Percentiles rank a stretch among this genome's conserved stretches.
Conservation (phyloP, 2,888 invertebrate species). For the Miltochrista miniata region DNA sequence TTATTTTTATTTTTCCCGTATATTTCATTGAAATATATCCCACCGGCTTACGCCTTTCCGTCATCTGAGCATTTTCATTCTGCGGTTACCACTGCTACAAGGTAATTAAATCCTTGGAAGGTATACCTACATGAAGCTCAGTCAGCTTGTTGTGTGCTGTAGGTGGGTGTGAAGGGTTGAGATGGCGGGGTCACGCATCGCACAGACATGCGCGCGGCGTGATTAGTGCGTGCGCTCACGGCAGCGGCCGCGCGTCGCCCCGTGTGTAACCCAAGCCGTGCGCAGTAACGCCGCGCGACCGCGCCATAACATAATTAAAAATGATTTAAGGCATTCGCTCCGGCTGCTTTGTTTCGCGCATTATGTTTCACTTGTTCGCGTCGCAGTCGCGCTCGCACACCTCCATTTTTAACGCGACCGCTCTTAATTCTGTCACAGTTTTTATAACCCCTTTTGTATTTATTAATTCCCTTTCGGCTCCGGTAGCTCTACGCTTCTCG, state of each 20-base stretch:
- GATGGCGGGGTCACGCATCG: slow-evolving; percentile 51
- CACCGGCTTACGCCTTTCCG: no score
- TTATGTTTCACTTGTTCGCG: slow-evolving; percentile 83
- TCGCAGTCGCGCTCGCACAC: slow-evolving; percentile 68
- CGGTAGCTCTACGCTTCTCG: slow-evolving; percentile 81
- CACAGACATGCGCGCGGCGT: slow-evolving; percentile 47
- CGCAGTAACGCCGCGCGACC: slow-evolving; percentile 51
- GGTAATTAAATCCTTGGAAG: slow-evolving; percentile 24
- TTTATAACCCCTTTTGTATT: slow-evolving; percentile 81
- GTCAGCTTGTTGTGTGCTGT: slow-evolving; percentile 10
- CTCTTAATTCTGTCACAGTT: slow-evolving; percentile 83
- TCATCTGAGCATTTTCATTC: no score
- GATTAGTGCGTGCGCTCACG: slow-evolving; percentile 41
- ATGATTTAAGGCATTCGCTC: slow-evolving; percentile 84
- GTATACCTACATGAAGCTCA: slow-evolving; percentile 2
- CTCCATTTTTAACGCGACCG: slow-evolving; percentile 76
- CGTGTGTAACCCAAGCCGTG: slow-evolving; percentile 63
- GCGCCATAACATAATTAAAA: slow-evolving; percentile 84
- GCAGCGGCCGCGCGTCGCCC: slow-evolving; percentile 37
- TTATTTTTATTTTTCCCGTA: no score
- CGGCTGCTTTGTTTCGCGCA: slow-evolving; percentile 84
- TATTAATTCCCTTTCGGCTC: slow-evolving; percentile 80
- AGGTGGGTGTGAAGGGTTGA: slow-evolving; percentile 28
- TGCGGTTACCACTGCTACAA: neutral
- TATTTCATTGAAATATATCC: no score